Base-by-base conservation (phyloP, 2,113 vertebrate species). In the Rhinichthys klamathensis region DNA sequence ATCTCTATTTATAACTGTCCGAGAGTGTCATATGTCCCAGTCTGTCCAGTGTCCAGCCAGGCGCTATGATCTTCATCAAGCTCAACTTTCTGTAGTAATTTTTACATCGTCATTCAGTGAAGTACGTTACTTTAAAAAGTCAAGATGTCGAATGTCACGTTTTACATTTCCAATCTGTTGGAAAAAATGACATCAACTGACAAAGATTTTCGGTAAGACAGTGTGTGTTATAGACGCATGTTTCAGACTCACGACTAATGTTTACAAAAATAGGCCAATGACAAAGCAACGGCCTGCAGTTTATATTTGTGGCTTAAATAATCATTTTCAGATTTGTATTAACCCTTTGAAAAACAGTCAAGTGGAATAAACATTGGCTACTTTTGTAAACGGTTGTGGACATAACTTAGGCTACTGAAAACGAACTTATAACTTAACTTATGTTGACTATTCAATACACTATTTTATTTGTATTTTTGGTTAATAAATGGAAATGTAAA, bases 171-270 rank as follows among this genome's bases (percentile, higher is more conserved):
- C 95, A 96, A 96, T 91, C 92, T 97, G 63, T 86, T 97, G 96
- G 97, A 97, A 94, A 97, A 97, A 92, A 97, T 97, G 97, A 96
- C 96, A 35, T 97, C 97, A 81, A 96, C 94, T 81, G 97, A 97
- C 95, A 97, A 97, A 93, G 97, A 97, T 89, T 97, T 97, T 91
- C 94, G 97, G 97, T 97, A 93, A 93, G 93, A 82, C 23, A 23
- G 21, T 3, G 46, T 85, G 79, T 44, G 73, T 75, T 76, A 21
- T 38, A 49, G 86, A 83, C 78, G 78, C 78, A 65, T 80, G 80
- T 85, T 78, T 58, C 35, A n/a, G 51, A 38, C 38, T 5, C 65
- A 80, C 83, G 87, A 87, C 72, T 88, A 77, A 63, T 75, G 49
- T 41, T 35, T 76, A 35, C 83, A 63, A 84, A 86, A 70, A 81